Evolutionary conservation across 2,797 vertebrate genomes (phyloP), one percentile per base, ranked within the genome.

Genomic region (Hyperoplus lanceolatus): DNA sequence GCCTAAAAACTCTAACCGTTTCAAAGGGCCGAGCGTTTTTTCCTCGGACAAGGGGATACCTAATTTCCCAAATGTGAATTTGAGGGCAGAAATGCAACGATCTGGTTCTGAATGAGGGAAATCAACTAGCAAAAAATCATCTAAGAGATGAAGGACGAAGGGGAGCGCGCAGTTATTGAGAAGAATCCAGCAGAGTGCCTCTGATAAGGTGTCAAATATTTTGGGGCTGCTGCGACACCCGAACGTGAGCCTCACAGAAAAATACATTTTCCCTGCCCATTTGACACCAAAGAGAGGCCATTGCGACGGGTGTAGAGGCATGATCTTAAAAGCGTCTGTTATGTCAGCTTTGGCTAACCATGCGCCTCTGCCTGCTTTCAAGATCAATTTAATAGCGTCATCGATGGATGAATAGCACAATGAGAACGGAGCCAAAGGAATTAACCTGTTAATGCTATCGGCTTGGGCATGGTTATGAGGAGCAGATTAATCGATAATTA

Each of bases 41-140:
- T 62, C 43, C 7, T 62, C 50, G 4, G 58, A 56, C 1, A 66
- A n/a, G 6, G 58, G 74, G 50, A 69, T 46, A 11, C 57, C 58
- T 1, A 50, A 4, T 50, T n/a, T 36, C 4, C 2, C 4, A 4
- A 75, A 45, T 0, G 9, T 15, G 2, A 43, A 45, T 41, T 3
- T 63, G 13, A 49, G 45, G 14, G 16, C n/a, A 11, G 9, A 48
- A 9, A 57, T 57, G 21, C 45, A 59, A 18, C 5, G 0, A 41
- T 68, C 13, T 38, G 42, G 41, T 45, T 58, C 43, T 39, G 36
- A 39, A 59, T 51, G 49, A 15, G 4, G 0, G 11, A 42, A 15
- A 16, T 67, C 69, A 0, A 68, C 13, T 3, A 43, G 4, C 42
- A 74, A 16, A 5, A 16, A 5, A 51, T 21, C 21, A 21, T 21